Evolutionary conservation across 2,797 vertebrate genomes (phyloP), one percentile per base, ranked within the genome.

Genomic region (Schizopygopsis malacanthus): DNA sequence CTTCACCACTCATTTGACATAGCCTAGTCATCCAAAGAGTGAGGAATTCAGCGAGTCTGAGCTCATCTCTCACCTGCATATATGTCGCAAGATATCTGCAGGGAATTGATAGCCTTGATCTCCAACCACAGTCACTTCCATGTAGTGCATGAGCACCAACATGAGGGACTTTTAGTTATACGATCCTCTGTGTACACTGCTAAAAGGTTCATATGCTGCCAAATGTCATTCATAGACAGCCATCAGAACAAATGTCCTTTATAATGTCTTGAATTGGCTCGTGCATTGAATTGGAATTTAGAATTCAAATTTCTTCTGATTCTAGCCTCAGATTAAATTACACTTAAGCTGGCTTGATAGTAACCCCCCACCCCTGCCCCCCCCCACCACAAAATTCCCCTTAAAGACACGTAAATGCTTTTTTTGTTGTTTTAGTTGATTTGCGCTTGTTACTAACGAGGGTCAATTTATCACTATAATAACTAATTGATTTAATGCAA

Each of bases 41-140:
- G 72, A 63, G 79, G 52, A n/a, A 47, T 54, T 73, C 43, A 73
- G 10, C 28, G 13, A 10, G 9, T 76, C 73, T 54, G 28, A 84
- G 81, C n/a, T 70, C 71, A 76, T 76, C 41, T 87, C 71, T 81
- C 25, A 81, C 71, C 78, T 81, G 20, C 78, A 84, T 50, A 18
- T 81, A 25, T 79, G 65, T 75, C 9, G 2, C 45, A 43, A 47
- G 59, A 39, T 25, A 16, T 52, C 67, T 11, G 15, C 4, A 12
- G 70, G 77, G 28, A 69, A 65, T 41, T 28, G 25, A 82, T 81
- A 69, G 20, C 18, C 28, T 15, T 67, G n/a, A 69, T 54, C 61
- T 77, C 15, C 65, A 76, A 70, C 39, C 79, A 81, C 33, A 45
- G 33, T 25, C 33, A 61, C 12, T 61, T 37, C 9, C 15, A 65